Conservation (phyloP, 2,888 invertebrate species). For the Sarcophaga rosellei region DNA sequence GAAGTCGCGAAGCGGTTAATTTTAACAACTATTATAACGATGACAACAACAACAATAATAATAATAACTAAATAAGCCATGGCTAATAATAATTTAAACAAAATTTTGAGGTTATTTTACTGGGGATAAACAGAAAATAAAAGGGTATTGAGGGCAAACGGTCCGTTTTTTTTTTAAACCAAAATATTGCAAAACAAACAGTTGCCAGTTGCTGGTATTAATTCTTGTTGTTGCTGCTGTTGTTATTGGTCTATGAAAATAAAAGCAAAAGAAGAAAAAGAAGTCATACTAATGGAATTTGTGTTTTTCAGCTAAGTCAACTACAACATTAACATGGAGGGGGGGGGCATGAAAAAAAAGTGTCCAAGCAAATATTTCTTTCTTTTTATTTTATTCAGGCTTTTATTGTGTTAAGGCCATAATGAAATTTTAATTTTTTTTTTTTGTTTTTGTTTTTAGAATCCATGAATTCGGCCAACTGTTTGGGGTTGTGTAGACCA, state of each 20-base stretch:
- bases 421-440: constrained; percentile 41
- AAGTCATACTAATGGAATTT: constrained; percentile 17
- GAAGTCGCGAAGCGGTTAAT: constrained; percentile 79
- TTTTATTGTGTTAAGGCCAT: constrained; percentile 18
- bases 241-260: not conserved
- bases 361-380: not conserved
- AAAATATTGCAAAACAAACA: not conserved
- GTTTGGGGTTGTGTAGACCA: constrained; percentile 19
- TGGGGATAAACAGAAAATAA: not conserved
- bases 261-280: not conserved
- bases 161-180: not conserved
- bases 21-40: constrained; percentile 76
- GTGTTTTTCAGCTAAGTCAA: not conserved
- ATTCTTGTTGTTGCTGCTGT: not conserved
- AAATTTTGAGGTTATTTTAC: constrained; percentile 27
- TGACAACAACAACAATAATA: constrained; percentile 61
- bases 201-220: not conserved
- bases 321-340: not conserved
- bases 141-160: not conserved
- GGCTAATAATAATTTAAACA: constrained; percentile 33
- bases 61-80: constrained; percentile 43
- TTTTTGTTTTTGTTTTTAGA: constrained; percentile 12
- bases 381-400: not conserved
- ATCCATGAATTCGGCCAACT: constrained; percentile 24
- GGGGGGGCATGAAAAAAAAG: not conserved